Conservation (phyloP, 2,113 vertebrate genomes). For the Tauraco erythrolophus region DNA sequence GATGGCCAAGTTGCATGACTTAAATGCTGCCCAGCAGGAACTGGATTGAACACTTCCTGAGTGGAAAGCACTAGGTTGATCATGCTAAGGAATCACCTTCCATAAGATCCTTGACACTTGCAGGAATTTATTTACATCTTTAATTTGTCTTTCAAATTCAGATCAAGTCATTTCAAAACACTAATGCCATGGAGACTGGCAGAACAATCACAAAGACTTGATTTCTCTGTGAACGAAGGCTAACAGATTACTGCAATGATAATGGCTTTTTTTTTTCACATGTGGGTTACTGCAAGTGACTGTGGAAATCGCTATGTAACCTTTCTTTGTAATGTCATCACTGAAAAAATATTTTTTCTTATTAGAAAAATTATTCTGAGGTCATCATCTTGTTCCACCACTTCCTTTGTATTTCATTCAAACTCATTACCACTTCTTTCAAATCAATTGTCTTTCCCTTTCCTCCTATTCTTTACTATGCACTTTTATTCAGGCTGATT, state of each 20-base stretch:
- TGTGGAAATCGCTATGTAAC: background rate
- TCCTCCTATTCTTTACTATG: background rate
- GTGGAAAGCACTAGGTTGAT: background rate
- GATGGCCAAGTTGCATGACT: background rate
- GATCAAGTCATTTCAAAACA: background rate
- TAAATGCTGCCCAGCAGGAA: background rate
- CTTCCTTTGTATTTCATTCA: background rate
- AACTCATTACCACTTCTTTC: background rate
- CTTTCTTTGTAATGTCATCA: background rate
- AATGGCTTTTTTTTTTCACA: background rate
- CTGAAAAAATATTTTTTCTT: background rate
- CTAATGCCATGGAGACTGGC: accelerated
- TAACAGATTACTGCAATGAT: background rate
- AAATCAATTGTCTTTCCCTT: background rate
- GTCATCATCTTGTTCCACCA: background rate
- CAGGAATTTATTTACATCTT: background rate
- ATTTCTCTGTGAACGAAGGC: background rate
- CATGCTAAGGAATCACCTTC: background rate
- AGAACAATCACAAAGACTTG: background rate
- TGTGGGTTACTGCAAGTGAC: background rate
- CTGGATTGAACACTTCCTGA: background rate
- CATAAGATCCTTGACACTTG: background rate
- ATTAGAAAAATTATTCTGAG: background rate
- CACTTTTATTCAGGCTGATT: background rate
- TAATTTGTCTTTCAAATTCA: background rate